A percentile compares a stretch with the other conserved stretches of the same genome.
phyloP scores from a whole-genome alignment of 1,140 invertebrate species.

The Lucilia sericata region DNA sequence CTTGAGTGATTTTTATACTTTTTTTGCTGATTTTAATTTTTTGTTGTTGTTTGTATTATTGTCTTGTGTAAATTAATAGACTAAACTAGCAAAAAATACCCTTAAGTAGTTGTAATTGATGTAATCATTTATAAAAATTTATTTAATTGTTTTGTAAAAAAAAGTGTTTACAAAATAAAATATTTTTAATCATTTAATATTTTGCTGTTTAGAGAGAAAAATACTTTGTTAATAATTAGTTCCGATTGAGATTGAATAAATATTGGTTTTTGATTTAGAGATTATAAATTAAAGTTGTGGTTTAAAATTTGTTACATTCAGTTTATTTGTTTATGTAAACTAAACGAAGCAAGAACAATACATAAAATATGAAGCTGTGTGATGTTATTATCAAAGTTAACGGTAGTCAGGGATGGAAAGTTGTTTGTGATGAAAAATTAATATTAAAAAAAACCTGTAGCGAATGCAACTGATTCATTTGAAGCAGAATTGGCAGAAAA shows the following conservation, averaged over 20 bases:
- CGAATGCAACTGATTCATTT: no score
- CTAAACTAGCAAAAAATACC: neutral
- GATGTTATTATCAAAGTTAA: no score
- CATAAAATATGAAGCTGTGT: no score
- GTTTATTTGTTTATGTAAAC: no score
- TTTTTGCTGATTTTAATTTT: neutral
- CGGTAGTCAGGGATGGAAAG: no score
- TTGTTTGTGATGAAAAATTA: no score
- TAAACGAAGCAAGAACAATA: no score
- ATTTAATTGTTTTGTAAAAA: neutral
- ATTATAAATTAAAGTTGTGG: neutral
- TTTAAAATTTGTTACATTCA: neutral
- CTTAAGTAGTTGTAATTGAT: neutral
- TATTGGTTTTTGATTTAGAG: neutral
- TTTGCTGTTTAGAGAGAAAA: no score
- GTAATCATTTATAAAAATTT: neutral
- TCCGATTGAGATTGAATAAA: neutral
- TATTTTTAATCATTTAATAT: neutral
- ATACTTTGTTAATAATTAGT: neutral
- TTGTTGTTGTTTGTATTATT: neutral
- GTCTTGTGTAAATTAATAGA: slow-evolving; percentile 12
- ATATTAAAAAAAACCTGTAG: no score
- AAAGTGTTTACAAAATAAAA: neutral
- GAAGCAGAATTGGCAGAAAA: no score
- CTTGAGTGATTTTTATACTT: neutral